These are phyloP conservation scores for Cheilosia scutellata DNA, from an alignment of 2,888 invertebrate species.

Conservation along the genomic window DNA sequence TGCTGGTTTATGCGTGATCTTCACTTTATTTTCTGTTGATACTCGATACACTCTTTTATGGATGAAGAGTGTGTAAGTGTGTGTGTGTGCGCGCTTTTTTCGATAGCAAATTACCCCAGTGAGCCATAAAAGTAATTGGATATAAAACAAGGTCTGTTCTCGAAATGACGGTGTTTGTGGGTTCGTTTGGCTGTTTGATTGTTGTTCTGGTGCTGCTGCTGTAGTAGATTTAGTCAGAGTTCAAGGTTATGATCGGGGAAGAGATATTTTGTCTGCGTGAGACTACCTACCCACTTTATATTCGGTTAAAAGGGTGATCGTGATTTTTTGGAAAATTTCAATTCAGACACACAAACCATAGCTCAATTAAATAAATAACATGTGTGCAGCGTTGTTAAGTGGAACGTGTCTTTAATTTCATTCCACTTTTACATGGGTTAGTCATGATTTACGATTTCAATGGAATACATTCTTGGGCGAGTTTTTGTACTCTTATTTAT, in stretches of 20 bases:
- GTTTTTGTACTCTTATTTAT: too few species aligned
- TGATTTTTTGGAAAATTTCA: constrained; percentile 33
- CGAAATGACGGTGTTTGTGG: constrained; percentile 20
- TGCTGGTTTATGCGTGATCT: constrained; percentile 10
- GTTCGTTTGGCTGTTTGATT: background rate
- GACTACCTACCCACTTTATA: background rate
- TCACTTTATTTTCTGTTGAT: constrained; percentile 4
- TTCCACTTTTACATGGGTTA: background rate
- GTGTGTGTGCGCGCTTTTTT: background rate
- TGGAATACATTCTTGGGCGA: too few species aligned
- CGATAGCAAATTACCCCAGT: constrained; percentile 41
- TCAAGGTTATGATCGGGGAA: constrained; percentile 47
- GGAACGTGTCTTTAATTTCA: constrained; percentile 27
- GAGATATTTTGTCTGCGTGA: constrained; percentile 15
- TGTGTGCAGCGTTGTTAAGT: constrained; percentile 8
- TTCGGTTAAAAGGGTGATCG: constrained; percentile 21
- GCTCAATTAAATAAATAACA: constrained; percentile 34
- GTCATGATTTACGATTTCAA: background rate
- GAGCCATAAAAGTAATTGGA: constrained; percentile 52
- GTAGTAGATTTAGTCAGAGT: constrained; percentile 37
- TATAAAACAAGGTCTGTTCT: constrained; percentile 35
- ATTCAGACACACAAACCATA: constrained; percentile 1
- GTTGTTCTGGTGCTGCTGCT: constrained; percentile 4
- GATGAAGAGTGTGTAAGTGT: background rate
- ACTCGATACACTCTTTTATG: background rate